Percentiles rank a stretch among this genome's conserved stretches.
Evolutionary conservation across 2,888 invertebrate genomes (phyloP).

Genomic region (Epiblema foenella): DNA sequence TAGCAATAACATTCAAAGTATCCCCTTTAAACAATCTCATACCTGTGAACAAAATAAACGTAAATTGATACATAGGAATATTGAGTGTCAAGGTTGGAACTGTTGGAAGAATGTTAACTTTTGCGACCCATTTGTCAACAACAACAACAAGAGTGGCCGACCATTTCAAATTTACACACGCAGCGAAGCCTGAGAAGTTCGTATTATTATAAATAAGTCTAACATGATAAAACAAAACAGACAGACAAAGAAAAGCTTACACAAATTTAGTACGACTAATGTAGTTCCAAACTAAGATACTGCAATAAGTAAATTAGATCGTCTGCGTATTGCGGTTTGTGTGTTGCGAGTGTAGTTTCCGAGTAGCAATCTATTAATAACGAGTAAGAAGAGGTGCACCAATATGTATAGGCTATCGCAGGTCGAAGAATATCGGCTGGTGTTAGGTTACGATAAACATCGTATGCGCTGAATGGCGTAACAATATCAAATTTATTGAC

Average conservation of each 20-base stretch:
- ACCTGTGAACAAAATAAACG: slow-evolving; percentile 40
- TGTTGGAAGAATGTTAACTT: slow-evolving; percentile 16
- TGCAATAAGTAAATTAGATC: background rate
- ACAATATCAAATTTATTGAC: slow-evolving; percentile 42
- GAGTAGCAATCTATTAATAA: slow-evolving; percentile 32
- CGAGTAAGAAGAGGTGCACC: slow-evolving; percentile 30
- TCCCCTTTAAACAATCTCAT: slow-evolving; percentile 24
- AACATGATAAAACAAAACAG: too few species aligned
- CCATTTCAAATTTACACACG: background rate
- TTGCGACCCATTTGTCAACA: slow-evolving; percentile 5
- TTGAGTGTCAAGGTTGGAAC: slow-evolving; percentile 30
- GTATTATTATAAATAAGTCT: background rate
- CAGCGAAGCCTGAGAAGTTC: background rate
- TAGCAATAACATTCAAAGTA: slow-evolving; percentile 21
- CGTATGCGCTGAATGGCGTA: slow-evolving; percentile 34
- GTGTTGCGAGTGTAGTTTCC: background rate
- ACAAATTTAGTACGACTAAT: too few species aligned
- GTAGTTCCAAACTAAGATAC: background rate
- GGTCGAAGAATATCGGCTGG: slow-evolving; percentile 37
- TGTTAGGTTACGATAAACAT: slow-evolving; percentile 39
- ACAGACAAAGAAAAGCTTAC: background rate
- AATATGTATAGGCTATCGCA: slow-evolving; percentile 34
- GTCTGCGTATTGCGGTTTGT: too few species aligned
- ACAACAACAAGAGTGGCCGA: slow-evolving; percentile 14
- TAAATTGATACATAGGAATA: slow-evolving; percentile 14